These are phyloP conservation scores for Microtus montanus DNA, from an alignment of 2,113 vertebrate species.

Conservation along the genomic window DNA sequence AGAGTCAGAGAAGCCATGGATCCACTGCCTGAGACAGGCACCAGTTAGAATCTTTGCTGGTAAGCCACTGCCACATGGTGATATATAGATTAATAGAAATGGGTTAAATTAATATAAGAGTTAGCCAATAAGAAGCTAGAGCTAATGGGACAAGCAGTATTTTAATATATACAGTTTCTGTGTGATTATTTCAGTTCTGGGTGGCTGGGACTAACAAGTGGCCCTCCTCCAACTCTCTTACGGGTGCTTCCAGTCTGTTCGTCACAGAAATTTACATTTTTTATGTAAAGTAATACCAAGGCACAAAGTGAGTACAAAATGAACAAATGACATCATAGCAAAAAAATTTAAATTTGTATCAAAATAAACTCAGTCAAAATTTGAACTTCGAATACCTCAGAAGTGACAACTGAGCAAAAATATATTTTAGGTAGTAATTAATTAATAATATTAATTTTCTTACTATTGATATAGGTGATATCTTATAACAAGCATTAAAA, in stretches of 20 bases:
- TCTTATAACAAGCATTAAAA: not conserved
- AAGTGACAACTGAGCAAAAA: constrained; percentile 25
- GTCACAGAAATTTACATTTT: not conserved
- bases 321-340: not conserved
- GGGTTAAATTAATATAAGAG: no score
- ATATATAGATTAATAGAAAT: no score
- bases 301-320: not conserved
- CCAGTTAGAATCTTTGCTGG: no score
- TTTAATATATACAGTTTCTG: no score
- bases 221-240: no score
- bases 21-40: no score
- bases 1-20: no score
- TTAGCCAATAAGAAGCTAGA: no score
- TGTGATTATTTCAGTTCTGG: no score
- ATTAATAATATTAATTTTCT: constrained; percentile 29
- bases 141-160: no score
- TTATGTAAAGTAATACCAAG: not conserved
- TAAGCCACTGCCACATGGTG: no score
- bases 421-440: constrained; percentile 33
- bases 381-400: not conserved
- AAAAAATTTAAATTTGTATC: not conserved
- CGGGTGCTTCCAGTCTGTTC: not conserved
- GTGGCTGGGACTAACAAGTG: no score
- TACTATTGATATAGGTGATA: not conserved
- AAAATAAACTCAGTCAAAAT: constrained; percentile 43